Base-by-base conservation (phyloP, 2,888 invertebrate species). In the Pollenia labialis region DNA sequence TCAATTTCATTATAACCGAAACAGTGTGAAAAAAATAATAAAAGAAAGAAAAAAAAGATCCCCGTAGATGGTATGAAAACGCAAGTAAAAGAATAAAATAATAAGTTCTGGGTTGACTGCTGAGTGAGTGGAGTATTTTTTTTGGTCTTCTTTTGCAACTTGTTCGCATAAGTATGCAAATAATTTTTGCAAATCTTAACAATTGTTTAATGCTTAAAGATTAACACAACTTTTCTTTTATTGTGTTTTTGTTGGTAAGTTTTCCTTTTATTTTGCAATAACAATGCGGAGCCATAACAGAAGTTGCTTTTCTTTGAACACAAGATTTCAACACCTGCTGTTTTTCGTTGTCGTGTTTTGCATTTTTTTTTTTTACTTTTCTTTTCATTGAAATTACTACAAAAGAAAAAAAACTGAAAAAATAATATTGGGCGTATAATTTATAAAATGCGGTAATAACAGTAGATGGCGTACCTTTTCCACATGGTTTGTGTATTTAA, bases 151-250 rank as follows among this genome's bases (percentile, higher is more conserved):
- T 60, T 69, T 69, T 54, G 11, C 69, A 74, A 69, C 48, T 74
- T 66, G 72, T 48, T 64, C 54, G 40, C 69, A 80, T 42, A 64
- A 74, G 46, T 75, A 84, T 87, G 87, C 81, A 87, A 87, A 87
- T 84, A 81, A 69, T 84, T 83, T 77, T 66, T 62, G 46, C 87
- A 81, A 74, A 84, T 84, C 84, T 87, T 79, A 87, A 74, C 84
- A 87, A 87, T 84, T 81, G 76, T 84, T 87, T 84, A 87, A 87
- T 87, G 77, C 81, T 77, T 62, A 83, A 81, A 87, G 84, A 84
- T 87, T 87, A 81, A 81, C 81, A 83, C 64, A 86, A 79, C 74
- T 82, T 85, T 79, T 82, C 48, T 62, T 68, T 50, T 69, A 9
- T 32, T 58, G 44, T 14, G 12, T 74, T 64, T 52, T 62, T 71